A percentile compares a stretch with the other conserved stretches of the same genome.
Evolutionary conservation across 2,113 vertebrate species (phyloP).

Genomic region (Lichenostomus cassidix): DNA sequence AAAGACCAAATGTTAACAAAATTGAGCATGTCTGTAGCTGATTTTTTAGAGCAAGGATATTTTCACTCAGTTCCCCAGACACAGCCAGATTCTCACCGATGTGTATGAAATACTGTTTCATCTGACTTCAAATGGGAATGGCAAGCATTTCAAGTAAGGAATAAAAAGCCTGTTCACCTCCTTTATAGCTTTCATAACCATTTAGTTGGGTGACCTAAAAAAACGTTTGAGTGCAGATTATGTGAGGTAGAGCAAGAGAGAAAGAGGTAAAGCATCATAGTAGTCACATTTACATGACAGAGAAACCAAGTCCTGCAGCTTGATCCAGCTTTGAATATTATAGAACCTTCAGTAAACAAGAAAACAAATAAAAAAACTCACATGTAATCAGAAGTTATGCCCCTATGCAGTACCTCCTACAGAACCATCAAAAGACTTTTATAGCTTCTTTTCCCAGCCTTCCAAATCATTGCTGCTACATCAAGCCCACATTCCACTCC

Average conservation of each 20-base stretch:
- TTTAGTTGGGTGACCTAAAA: constrained; percentile 13
- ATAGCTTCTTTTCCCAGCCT: neutral
- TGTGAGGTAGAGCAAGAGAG: neutral
- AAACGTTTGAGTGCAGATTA: neutral
- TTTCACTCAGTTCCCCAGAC: neutral
- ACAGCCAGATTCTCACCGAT: neutral
- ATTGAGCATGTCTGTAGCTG: neutral
- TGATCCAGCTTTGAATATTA: neutral
- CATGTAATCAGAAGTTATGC: neutral
- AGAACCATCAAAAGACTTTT: neutral
- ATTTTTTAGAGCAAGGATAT: neutral
- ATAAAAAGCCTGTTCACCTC: constrained; percentile 16
- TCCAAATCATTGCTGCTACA: neutral
- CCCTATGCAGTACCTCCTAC: neutral
- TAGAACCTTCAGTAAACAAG: neutral
- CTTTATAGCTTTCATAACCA: constrained; percentile 9
- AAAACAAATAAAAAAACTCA: neutral
- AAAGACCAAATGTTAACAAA: neutral
- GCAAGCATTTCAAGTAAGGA: neutral
- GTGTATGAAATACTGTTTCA: neutral
- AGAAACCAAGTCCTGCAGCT: neutral
- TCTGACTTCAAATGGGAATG: neutral
- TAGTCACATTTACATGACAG: neutral
- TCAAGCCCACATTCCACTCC: neutral
- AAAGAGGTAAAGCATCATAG: neutral